Percentiles rank a stretch among this genome's conserved stretches.
phyloP scores from a whole-genome alignment of 2,888 invertebrate genomes.

The Acanthoscelides obtectus region DNA sequence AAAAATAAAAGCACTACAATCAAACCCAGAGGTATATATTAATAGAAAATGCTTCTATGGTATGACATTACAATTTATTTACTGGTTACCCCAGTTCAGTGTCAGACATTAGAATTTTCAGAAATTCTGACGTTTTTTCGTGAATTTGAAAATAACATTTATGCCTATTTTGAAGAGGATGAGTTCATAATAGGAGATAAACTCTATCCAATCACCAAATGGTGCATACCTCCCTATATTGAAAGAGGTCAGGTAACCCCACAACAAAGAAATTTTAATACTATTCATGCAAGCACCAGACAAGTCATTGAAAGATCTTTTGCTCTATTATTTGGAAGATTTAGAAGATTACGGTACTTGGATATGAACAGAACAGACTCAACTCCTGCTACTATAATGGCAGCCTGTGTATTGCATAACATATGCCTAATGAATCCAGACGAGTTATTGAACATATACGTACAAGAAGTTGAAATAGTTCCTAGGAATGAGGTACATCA shows the following conservation, averaged over 20 bases:
- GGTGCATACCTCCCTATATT: slow-evolving; percentile 24
- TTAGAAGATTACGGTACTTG: slow-evolving; percentile 26
- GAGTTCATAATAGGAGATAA: slow-evolving; percentile 22
- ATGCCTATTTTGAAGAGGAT: slow-evolving; percentile 7
- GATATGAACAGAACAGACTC: slow-evolving; percentile 28
- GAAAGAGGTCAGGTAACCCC: slow-evolving; percentile 22
- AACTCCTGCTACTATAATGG: slow-evolving; percentile 19
- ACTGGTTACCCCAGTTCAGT: slow-evolving; percentile 29
- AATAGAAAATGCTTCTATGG: slow-evolving; percentile 25
- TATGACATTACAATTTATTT: slow-evolving; percentile 26
- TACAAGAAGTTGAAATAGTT: too few relatives aligned
- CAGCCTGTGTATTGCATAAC: slow-evolving; percentile 6
- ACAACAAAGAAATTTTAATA: slow-evolving; percentile 15
- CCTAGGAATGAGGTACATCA: too few relatives aligned
- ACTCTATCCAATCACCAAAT: too few relatives aligned
- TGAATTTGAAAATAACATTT: slow-evolving; percentile 5
- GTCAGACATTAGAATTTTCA: slow-evolving; percentile 24
- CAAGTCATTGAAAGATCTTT: slow-evolving; percentile 27
- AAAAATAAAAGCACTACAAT: slow-evolving; percentile 23
- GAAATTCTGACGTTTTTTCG: slow-evolving; percentile 26
- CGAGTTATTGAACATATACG: neutral
- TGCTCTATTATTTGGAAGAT: slow-evolving; percentile 27
- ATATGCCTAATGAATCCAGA: neutral
- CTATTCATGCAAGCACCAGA: slow-evolving; percentile 16
- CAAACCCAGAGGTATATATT: slow-evolving; percentile 23